Percentiles rank a stretch among this genome's conserved stretches.
Conservation (phyloP, 2,113 vertebrate genomes). For the Chionodraco myersi region DNA sequence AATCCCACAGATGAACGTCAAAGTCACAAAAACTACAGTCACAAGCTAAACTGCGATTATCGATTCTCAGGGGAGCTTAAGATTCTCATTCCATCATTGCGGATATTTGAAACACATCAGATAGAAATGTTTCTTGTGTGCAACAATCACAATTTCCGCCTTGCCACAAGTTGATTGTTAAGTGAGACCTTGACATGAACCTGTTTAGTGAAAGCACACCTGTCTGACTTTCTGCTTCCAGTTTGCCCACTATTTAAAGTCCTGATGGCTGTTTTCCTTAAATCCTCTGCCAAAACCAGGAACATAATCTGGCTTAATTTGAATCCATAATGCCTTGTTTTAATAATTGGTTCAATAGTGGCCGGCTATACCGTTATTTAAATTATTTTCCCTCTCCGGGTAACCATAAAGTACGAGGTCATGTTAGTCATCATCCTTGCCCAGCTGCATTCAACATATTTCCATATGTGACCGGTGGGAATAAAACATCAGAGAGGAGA, state of each 20-base stretch:
- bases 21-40: neutral
- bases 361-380: neutral
- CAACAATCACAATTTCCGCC: neutral
- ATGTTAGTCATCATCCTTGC: conserved; percentile 24
- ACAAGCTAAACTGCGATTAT: neutral
- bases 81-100: neutral
- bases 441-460: conserved; percentile 12
- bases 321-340: neutral
- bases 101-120: neutral
- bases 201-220: neutral
- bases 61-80: neutral
- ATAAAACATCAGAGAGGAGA: conserved; percentile 40
- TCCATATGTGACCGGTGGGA: conserved; percentile 13
- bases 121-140: neutral
- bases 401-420: neutral
- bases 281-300: neutral
- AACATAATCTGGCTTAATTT: neutral
- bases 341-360: neutral
- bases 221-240: neutral
- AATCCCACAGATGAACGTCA: neutral
- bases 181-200: neutral
- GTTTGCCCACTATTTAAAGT: neutral
- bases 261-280: neutral
- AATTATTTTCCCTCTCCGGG: neutral
- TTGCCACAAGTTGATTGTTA: neutral